Conservation (phyloP, 2,888 invertebrate species). For the Clusia tigrina region DNA sequence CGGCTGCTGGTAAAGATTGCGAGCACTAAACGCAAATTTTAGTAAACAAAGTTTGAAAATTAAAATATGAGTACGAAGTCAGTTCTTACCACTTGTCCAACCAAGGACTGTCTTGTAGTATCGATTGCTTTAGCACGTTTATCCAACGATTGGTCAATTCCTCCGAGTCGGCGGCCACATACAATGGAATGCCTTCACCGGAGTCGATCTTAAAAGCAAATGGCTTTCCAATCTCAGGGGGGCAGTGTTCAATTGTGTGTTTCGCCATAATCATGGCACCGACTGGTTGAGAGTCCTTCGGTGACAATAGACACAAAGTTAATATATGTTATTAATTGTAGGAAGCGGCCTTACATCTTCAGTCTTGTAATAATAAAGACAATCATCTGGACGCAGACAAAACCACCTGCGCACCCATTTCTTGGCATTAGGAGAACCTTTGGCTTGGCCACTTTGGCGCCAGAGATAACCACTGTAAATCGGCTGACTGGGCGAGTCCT, state of each 20-base stretch:
- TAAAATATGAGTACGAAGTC: background rate
- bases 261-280: conserved; percentile 88
- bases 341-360: conserved; percentile 83
- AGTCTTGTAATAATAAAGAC: conserved; percentile 93
- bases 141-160: conserved; percentile 80
- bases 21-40: conserved; percentile 68
- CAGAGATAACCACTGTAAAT: conserved; percentile 80
- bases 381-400: conserved; percentile 88
- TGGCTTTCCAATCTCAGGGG: conserved; percentile 67
- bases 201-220: conserved; percentile 77
- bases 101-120: conserved; percentile 76
- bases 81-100: conserved; percentile 67
- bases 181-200: conserved; percentile 75
- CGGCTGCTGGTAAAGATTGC: conserved; percentile 83
- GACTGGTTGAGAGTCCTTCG: conserved; percentile 84
- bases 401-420: conserved; percentile 93
- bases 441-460: conserved; percentile 73
- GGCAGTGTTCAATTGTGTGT: conserved; percentile 74
- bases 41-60: background rate
- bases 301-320: background rate
- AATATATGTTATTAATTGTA: background rate
- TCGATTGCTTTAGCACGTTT: conserved; percentile 79
- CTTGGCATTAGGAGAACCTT: conserved; percentile 66
- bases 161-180: conserved; percentile 81
- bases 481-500: conserved; percentile 71